These are phyloP conservation scores for Tenthredo livida DNA, from an alignment of 2,888 invertebrate genomes.

Conservation along the genomic window DNA sequence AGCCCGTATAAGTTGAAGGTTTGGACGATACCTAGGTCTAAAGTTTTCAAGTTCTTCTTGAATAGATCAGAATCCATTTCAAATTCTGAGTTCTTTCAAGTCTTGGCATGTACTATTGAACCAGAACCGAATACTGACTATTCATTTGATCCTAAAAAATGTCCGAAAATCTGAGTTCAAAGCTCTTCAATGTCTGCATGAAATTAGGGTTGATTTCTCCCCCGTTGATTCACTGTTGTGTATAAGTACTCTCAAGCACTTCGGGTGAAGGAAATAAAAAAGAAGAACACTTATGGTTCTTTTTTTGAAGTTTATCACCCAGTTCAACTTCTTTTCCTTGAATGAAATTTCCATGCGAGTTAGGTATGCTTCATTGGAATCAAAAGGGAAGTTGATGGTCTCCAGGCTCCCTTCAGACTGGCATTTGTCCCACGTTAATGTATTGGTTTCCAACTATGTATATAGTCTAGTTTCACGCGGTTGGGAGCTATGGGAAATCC, in stretches of 20 bases:
- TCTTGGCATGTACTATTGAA: neutral
- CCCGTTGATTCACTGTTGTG: neutral
- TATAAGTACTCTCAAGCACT: neutral
- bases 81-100: neutral
- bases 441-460: conserved; percentile 33
- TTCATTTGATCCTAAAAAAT: neutral
- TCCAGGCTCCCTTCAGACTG: conserved; percentile 1
- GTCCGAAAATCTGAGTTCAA: neutral
- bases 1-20: neutral
- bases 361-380: neutral
- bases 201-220: neutral
- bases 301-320: neutral
- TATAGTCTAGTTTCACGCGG: conserved; percentile 10
- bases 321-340: neutral
- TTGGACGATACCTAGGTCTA: neutral
- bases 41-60: neutral
- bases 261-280: neutral
- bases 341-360: neutral
- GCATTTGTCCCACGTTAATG: conserved; percentile 24
- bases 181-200: neutral
- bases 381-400: conserved; percentile 26
- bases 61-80: neutral
- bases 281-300: neutral
- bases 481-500: conserved; percentile 32
- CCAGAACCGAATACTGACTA: neutral